Percentiles rank a stretch among this genome's conserved stretches.
Conservation (phyloP, 2,888 invertebrate species). For the Lasioglossum malachurum region DNA sequence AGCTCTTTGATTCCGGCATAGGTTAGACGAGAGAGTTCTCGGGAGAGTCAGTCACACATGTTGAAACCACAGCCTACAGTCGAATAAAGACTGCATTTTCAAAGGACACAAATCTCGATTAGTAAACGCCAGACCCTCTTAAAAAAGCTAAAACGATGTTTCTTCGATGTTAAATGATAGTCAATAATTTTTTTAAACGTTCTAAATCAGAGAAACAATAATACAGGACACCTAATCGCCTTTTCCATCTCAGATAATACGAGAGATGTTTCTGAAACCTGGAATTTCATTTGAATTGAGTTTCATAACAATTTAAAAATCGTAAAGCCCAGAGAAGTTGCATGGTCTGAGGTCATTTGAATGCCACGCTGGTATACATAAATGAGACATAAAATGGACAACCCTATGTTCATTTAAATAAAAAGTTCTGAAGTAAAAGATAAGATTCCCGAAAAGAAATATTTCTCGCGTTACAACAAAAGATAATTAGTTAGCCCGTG, state of each 20-base stretch:
- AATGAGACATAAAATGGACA: not conserved
- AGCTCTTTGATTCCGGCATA: too few species aligned
- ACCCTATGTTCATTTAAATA: not conserved
- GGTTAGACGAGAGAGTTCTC: too few species aligned
- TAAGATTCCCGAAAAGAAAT: not conserved
- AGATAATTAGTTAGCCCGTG: not conserved
- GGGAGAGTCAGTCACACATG: too few species aligned
- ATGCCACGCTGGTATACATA: not conserved
- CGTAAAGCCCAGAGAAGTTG: too few species aligned
- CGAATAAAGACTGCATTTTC: not conserved
- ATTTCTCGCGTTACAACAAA: not conserved
- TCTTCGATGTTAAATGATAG: too few species aligned
- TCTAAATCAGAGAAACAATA: too few species aligned
- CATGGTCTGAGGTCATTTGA: not conserved
- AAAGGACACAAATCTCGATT: too few species aligned
- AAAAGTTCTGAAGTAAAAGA: not conserved
- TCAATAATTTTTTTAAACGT: too few species aligned
- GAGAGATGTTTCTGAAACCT: not conserved
- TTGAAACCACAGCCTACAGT: too few species aligned
- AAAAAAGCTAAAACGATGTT: not conserved
- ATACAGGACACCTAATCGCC: not conserved
- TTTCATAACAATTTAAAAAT: not conserved
- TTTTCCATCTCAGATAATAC: not conserved
- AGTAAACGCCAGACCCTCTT: not conserved
- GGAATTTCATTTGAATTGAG: not conserved